These are phyloP conservation scores for Dioctria rufipes DNA, from an alignment of 2,888 invertebrate genomes.

Conservation along the genomic window DNA sequence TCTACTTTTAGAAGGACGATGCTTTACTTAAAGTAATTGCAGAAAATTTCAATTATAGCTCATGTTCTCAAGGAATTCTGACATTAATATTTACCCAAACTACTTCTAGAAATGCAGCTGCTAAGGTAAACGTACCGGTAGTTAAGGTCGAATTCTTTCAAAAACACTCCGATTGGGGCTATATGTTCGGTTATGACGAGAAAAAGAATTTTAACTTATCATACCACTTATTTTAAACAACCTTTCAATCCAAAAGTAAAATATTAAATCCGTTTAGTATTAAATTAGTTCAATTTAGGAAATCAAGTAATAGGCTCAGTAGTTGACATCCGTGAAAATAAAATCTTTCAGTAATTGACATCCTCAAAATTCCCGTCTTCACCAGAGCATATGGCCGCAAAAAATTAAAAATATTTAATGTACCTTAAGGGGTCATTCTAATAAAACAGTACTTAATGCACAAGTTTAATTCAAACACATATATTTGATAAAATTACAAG, in stretches of 20 bases:
- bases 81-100: too few relatives aligned
- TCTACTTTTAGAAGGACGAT: too few relatives aligned
- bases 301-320: background rate
- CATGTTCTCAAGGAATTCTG: too few relatives aligned
- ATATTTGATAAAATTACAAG: background rate
- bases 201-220: background rate
- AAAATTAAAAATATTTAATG: background rate
- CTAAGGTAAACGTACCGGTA: too few relatives aligned
- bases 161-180: background rate
- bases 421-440: background rate
- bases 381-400: background rate
- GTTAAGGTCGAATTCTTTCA: too few relatives aligned
- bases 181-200: background rate
- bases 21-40: too few relatives aligned
- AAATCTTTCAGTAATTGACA: slow-evolving; percentile 7
- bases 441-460: background rate
- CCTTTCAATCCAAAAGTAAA: background rate
- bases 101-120: background rate
- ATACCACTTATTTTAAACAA: background rate
- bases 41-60: too few relatives aligned
- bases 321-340: background rate
- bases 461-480: background rate
- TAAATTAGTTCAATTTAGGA: background rate
- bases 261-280: background rate
- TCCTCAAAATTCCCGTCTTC: background rate